Percentiles rank a stretch among this genome's conserved stretches.
phyloP scores from a whole-genome alignment of 1,140 invertebrate genomes.

The Steinernema khuongi region DNA sequence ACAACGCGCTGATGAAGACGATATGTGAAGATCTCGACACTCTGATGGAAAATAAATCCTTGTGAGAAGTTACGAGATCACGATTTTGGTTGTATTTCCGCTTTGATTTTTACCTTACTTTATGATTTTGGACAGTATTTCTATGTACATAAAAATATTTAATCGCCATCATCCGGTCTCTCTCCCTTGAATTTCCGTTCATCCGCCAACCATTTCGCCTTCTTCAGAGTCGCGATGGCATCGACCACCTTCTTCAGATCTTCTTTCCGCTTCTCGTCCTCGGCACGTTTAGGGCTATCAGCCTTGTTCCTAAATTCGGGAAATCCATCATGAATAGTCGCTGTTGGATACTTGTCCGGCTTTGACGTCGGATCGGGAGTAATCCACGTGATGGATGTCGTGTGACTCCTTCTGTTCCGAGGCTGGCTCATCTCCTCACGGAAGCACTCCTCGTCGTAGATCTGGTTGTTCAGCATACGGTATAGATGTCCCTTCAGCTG shows the following conservation, averaged over 20 bases:
- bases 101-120: neutral
- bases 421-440: neutral
- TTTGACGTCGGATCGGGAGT: neutral
- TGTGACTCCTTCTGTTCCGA: neutral
- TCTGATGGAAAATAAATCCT: neutral
- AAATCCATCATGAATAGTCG: neutral
- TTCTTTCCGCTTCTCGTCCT: neutral
- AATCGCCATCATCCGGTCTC: neutral
- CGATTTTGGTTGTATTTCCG: neutral
- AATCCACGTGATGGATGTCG: neutral
- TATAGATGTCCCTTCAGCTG: neutral
- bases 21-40: neutral
- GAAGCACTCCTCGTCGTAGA: constrained; percentile 7
- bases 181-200: neutral
- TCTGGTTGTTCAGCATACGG: neutral
- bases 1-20: neutral
- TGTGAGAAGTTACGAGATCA: neutral
- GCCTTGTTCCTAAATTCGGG: neutral
- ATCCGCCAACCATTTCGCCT: neutral
- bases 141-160: neutral
- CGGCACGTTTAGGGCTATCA: neutral
- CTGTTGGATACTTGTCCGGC: neutral
- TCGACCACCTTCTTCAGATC: neutral
- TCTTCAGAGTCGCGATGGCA: neutral
- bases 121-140: too few relatives aligned